Conservation (phyloP, 1,140 invertebrate genomes). For the Drosophila athabasca region DNA sequence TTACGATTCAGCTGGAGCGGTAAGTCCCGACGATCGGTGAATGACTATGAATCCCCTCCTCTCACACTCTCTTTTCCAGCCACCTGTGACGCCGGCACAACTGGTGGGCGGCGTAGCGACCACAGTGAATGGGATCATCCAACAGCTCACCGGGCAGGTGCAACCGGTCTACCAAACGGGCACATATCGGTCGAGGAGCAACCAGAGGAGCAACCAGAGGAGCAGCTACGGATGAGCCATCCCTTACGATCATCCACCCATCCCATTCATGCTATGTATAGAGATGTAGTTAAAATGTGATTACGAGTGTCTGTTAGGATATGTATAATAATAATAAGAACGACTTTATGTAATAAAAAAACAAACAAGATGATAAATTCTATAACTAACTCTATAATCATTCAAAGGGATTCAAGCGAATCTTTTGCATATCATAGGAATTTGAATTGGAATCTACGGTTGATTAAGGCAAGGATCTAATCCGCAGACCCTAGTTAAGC, state of each 20-base stretch:
- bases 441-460: no score
- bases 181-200: conserved; percentile 35
- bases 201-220: conserved; percentile 31
- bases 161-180: conserved; percentile 78
- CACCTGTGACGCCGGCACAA: conserved; percentile 73
- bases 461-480: no score
- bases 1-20: conserved; percentile 75
- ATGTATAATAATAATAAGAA: conserved; percentile 19
- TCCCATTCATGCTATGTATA: conserved; percentile 5
- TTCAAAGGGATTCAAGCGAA: no score
- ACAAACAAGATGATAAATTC: background rate
- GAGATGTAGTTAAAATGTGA: conserved; percentile 31
- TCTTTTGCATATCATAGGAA: no score
- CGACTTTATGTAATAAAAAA: conserved; percentile 5
- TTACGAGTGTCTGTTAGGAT: conserved; percentile 18
- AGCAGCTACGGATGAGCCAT: conserved; percentile 57
- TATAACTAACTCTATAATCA: background rate
- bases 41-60: background rate
- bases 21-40: conserved; percentile 37
- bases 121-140: conserved; percentile 78
- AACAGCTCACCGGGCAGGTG: conserved; percentile 77
- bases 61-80: conserved; percentile 30
- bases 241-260: background rate
- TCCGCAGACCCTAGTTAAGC: no score
- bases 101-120: conserved; percentile 72